These are phyloP conservation scores for Drosophila meridionalis DNA, from an alignment of 2,888 invertebrate species.

Conservation along the genomic window DNA sequence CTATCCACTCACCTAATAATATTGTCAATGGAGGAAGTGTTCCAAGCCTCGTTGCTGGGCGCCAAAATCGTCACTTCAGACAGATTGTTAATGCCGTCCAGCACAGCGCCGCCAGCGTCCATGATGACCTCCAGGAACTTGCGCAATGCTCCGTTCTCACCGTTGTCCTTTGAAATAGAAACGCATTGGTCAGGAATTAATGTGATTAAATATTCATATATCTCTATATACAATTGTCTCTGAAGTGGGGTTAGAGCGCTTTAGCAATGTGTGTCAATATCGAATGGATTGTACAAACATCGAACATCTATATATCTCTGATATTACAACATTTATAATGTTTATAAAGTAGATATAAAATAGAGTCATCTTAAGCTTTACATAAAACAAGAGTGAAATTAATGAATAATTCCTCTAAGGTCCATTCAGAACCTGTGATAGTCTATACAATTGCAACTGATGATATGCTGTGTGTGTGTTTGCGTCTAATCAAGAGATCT, in stretches of 20 bases:
- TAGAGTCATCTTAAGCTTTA: not conserved
- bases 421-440: not conserved
- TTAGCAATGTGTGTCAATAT: constrained; percentile 21
- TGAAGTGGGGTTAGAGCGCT: constrained; percentile 12
- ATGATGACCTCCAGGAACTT: constrained; percentile 93
- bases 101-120: constrained; percentile 91
- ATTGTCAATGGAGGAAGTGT: constrained; percentile 90
- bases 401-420: not conserved
- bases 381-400: not conserved
- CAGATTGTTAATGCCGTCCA: constrained; percentile 89
- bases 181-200: not conserved
- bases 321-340: constrained; percentile 38
- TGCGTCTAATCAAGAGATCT: constrained; percentile 9
- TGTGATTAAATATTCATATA: not conserved
- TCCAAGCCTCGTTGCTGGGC: constrained; percentile 95
- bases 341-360: constrained; percentile 21
- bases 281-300: constrained; percentile 25
- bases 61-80: constrained; percentile 94
- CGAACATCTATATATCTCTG: constrained; percentile 31
- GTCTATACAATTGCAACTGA: constrained; percentile 11
- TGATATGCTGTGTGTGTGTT: not conserved
- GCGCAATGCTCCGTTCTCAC: constrained; percentile 90
- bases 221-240: not conserved
- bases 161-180: constrained; percentile 86
- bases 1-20: constrained; percentile 86